phyloP scores from a whole-genome alignment of 1,140 invertebrate genomes.

The Nasonia vitripennis region DNA sequence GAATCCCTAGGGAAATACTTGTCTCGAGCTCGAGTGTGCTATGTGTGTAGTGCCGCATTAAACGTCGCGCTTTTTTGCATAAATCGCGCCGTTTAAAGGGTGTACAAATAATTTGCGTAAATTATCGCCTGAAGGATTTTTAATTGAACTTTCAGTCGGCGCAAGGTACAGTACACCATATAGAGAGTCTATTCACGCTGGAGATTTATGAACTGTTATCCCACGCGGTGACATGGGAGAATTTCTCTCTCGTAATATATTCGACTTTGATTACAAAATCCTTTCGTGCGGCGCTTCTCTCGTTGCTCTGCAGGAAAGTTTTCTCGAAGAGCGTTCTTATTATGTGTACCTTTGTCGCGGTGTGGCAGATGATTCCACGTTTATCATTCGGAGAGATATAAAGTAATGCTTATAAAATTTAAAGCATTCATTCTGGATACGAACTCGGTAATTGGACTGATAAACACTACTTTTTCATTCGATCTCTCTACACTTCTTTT shows the following conservation, averaged over 20 bases:
- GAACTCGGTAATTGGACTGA: no score
- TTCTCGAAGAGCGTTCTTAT: neutral
- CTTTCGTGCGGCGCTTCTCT: neutral
- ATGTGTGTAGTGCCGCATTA: neutral
- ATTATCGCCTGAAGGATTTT: constrained; percentile 40
- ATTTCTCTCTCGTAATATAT: constrained; percentile 29
- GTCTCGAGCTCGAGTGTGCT: neutral
- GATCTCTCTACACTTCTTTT: no score
- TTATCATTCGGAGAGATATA: neutral
- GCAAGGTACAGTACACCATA: neutral
- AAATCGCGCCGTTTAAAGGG: constrained; percentile 28
- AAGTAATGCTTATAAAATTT: neutral
- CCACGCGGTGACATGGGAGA: constrained; percentile 23
- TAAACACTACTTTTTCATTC: no score
- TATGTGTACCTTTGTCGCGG: no score
- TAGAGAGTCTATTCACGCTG: neutral
- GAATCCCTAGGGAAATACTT: constrained; percentile 33
- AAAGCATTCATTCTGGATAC: no score
- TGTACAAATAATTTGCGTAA: constrained; percentile 40
- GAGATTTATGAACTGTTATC: constrained; percentile 1
- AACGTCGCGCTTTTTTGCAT: constrained; percentile 31
- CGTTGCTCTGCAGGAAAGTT: neutral
- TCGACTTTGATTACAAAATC: constrained; percentile 10
- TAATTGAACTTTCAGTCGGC: constrained; percentile 44
- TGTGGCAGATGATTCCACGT: neutral